Evolutionary conservation across 2,797 vertebrate genomes (phyloP).

Genomic region (Chiloscyllium punctatum): DNA sequence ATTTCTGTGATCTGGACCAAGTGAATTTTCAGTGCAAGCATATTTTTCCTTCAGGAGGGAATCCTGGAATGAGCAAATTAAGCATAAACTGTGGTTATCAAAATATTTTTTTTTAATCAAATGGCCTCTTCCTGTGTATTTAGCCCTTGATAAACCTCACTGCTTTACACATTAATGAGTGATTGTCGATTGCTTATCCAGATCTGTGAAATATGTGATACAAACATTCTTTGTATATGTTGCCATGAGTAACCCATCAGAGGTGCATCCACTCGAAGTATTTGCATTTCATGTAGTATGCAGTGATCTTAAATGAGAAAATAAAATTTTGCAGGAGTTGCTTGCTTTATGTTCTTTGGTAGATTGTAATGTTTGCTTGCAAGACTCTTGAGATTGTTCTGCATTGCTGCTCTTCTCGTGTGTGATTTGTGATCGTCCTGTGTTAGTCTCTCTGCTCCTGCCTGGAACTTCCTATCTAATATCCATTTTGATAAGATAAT

Average conservation of each 20-base stretch:
- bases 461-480: background rate
- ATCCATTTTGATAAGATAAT: background rate
- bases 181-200: background rate
- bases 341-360: background rate
- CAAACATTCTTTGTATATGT: background rate
- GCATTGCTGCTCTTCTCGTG: background rate
- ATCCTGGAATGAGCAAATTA: background rate
- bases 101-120: background rate
- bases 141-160: background rate
- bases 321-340: background rate
- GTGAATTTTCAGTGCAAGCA: no score
- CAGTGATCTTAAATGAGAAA: background rate
- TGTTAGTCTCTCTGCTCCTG: background rate
- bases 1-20: no score
- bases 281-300: background rate
- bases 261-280: background rate
- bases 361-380: background rate
- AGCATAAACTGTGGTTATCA: background rate
- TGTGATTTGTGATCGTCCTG: background rate
- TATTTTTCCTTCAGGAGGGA: no score
- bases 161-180: background rate
- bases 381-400: background rate
- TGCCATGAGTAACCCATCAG: background rate
- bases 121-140: background rate
- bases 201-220: conserved; percentile 1